A percentile compares a stretch with the other conserved stretches of the same genome.
Evolutionary conservation across 1,140 invertebrate species (phyloP).

Genomic region (Cydia strobilella): DNA sequence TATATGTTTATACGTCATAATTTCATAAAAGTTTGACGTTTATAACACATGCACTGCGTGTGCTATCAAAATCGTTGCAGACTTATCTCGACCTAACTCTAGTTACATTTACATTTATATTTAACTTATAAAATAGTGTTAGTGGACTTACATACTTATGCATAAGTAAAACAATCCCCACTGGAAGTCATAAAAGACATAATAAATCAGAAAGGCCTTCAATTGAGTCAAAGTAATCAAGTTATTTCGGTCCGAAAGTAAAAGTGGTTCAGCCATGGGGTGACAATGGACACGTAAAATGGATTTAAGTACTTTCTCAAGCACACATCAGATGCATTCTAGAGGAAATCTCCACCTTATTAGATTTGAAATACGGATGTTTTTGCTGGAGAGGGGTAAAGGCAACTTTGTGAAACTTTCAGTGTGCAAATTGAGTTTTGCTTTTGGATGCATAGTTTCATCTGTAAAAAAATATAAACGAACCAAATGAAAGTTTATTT

Average conservation of each 20-base stretch:
- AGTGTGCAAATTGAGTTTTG: not conserved
- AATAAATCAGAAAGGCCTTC: not conserved
- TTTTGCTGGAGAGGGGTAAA: not conserved
- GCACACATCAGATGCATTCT: not conserved
- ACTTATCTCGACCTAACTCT: no score
- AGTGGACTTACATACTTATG: no score
- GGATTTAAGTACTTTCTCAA: not conserved
- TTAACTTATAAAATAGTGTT: no score
- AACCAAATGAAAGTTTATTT: no score
- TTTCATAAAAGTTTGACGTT: no score
- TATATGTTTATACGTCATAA: no score
- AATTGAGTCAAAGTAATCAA: slow-evolving; percentile 8
- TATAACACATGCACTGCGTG: no score
- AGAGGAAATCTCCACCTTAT: not conserved
- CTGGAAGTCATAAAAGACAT: not conserved
- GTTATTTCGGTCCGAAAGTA: not conserved
- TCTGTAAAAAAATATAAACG: no score
- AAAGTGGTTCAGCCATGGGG: slow-evolving; percentile 1
- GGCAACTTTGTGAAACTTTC: not conserved
- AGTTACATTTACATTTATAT: no score
- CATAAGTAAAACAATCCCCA: not conserved
- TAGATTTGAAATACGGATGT: not conserved
- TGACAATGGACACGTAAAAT: slow-evolving; percentile 6
- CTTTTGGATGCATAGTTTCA: not conserved
- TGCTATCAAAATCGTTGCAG: no score